A percentile compares a stretch with the other conserved stretches of the same genome.
phyloP scores from a whole-genome alignment of 1,140 invertebrate species.

The Solenopsis fugax region DNA sequence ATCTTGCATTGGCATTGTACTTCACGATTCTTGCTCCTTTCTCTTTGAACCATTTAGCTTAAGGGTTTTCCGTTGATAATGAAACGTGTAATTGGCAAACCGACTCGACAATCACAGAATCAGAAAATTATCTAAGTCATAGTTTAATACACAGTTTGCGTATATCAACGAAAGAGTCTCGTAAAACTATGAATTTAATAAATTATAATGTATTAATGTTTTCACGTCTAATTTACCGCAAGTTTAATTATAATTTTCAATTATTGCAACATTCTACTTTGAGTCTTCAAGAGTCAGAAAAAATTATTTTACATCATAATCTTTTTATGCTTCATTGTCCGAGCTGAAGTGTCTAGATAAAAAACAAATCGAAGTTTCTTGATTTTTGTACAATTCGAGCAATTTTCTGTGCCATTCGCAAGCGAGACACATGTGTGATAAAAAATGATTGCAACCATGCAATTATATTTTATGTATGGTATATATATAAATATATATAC shows the following conservation, averaged over 20 bases:
- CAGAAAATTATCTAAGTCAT: neutral
- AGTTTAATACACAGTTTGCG: neutral
- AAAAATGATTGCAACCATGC: constrained; percentile 32
- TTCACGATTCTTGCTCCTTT: constrained; percentile 29
- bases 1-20: constrained; percentile 27
- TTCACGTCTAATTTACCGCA: neutral
- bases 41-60: constrained; percentile 23
- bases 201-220: constrained; percentile 34
- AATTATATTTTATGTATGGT: constrained; percentile 8
- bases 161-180: neutral
- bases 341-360: constrained; percentile 1
- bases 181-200: constrained; percentile 44
- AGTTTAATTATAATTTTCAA: constrained; percentile 15
- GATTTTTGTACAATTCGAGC: neutral
- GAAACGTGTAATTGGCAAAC: neutral
- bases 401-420: constrained; percentile 29
- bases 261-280: constrained; percentile 12
- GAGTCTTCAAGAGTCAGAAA: neutral
- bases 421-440: neutral
- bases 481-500: neutral
- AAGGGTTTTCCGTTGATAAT: constrained; percentile 21
- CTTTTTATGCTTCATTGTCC: neutral
- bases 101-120: neutral
- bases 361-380: constrained; percentile 5
- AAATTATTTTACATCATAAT: constrained; percentile 2